A percentile compares a stretch with the other conserved stretches of the same genome.
These are phyloP conservation scores for Brachymystax lenok DNA, from an alignment of 2,797 vertebrate genomes.

Conservation along the genomic window DNA sequence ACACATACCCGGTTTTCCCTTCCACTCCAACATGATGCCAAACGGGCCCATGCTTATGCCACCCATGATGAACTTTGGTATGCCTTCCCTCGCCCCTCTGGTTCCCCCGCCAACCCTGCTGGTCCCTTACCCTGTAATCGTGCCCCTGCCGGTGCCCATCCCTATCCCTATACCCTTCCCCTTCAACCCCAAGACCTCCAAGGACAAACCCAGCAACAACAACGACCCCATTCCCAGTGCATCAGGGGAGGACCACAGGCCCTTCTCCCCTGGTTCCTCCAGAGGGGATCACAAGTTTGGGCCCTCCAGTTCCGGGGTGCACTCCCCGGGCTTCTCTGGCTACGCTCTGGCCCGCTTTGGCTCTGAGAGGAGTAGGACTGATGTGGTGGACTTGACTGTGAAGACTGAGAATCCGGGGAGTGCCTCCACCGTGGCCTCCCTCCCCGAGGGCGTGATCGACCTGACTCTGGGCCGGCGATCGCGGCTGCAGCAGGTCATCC, in stretches of 20 bases:
- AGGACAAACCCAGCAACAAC: constrained; percentile 83
- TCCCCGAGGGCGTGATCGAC: constrained; percentile 94
- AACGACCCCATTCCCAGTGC: constrained; percentile 81
- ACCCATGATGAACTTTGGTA: constrained; percentile 95
- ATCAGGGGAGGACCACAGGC: constrained; percentile 83
- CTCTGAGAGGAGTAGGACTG: constrained; percentile 79
- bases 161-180: constrained; percentile 97
- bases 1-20: constrained; percentile 84
- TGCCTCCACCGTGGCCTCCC: constrained; percentile 68
- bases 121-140: constrained; percentile 97
- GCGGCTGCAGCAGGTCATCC: constrained; percentile 92
- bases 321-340: constrained; percentile 82
- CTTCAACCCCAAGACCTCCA: constrained; percentile 85
- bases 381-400: constrained; percentile 87
- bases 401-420: constrained; percentile 83
- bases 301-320: constrained; percentile 76
- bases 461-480: constrained; percentile 89
- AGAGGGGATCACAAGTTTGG: constrained; percentile 81
- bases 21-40: constrained; percentile 95
- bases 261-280: constrained; percentile 74
- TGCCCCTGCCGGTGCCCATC: constrained; percentile 95
- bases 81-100: constrained; percentile 95
- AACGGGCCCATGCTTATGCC: constrained; percentile 92
- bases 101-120: constrained; percentile 96
- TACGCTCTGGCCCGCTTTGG: constrained; percentile 59